Conservation (phyloP, 2,797 vertebrate genomes). For the Acanthurus leucopareius region DNA sequence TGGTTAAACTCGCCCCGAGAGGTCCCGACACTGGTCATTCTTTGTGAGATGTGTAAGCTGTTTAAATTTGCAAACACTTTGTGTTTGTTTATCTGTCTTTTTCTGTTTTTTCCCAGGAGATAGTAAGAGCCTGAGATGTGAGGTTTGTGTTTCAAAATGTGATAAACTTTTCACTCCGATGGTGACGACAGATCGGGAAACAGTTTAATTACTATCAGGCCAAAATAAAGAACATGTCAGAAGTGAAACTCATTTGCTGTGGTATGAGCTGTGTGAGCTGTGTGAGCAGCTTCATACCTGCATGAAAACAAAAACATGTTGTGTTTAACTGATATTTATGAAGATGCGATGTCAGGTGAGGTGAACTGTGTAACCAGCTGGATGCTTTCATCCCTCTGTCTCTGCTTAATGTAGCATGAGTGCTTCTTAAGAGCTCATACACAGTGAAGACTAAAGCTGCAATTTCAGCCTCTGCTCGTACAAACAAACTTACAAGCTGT, state of each 20-base stretch:
- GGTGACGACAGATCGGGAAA: slow-evolving; percentile 73
- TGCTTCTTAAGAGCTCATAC: slow-evolving; percentile 60
- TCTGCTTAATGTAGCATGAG: slow-evolving; percentile 64
- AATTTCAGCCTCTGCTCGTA: slow-evolving; percentile 55
- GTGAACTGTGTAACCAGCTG: slow-evolving; percentile 70
- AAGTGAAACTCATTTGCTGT: neutral
- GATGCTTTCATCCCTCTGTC: slow-evolving; percentile 54
- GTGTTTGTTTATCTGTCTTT: slow-evolving; percentile 76
- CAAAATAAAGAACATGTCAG: too few species aligned
- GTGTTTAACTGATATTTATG: slow-evolving; percentile 1
- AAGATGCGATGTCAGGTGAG: slow-evolving; percentile 33
- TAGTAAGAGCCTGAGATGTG: slow-evolving; percentile 65
- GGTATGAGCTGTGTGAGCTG: neutral
- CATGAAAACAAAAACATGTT: slow-evolving; percentile 21
- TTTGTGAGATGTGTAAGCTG: slow-evolving; percentile 21
- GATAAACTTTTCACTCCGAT: slow-evolving; percentile 85
- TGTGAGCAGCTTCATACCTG: slow-evolving; percentile 1
- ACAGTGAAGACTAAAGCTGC: slow-evolving; percentile 61
- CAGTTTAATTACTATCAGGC: neutral
- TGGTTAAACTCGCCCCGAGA: slow-evolving; percentile 26
- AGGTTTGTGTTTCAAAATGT: slow-evolving; percentile 82
- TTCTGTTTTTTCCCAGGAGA: slow-evolving; percentile 61
- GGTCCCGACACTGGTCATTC: slow-evolving; percentile 16
- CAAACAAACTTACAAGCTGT: slow-evolving; percentile 54
- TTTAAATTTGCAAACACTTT: slow-evolving; percentile 56